Conservation (phyloP, 2,888 invertebrate genomes). For the Andrena haemorrhoa region DNA sequence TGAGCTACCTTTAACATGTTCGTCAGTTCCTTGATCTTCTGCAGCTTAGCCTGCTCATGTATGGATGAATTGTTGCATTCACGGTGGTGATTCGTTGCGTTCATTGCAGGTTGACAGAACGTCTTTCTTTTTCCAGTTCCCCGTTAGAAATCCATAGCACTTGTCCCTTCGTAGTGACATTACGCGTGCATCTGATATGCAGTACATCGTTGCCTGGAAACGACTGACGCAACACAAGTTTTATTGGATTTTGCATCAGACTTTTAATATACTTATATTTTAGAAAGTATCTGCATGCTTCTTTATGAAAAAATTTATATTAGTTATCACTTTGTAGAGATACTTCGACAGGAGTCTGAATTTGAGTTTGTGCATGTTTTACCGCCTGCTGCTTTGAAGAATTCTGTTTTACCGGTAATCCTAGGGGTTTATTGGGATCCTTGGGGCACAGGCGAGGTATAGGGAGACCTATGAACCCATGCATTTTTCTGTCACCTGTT, state of each 20-base stretch:
- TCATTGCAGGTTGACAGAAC: slow-evolving; percentile 50
- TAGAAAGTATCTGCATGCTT: not conserved
- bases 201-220: slow-evolving; percentile 64
- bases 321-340: not conserved
- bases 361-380: not conserved
- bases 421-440: not conserved
- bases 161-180: slow-evolving; percentile 39
- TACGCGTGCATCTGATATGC: slow-evolving; percentile 35
- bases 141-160: slow-evolving; percentile 57
- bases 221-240: slow-evolving; percentile 55
- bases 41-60: slow-evolving; percentile 65
- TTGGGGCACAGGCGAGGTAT: no score
- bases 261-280: not conserved
- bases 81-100: slow-evolving; percentile 32
- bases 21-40: slow-evolving; percentile 74
- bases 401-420: not conserved
- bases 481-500: no score
- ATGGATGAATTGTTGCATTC: slow-evolving; percentile 41
- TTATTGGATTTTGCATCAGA: slow-evolving; percentile 26
- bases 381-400: not conserved
- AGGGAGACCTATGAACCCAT: no score
- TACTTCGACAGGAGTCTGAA: not conserved
- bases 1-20: slow-evolving; percentile 71
- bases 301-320: not conserved
- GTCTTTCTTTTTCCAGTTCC: slow-evolving; percentile 16